phyloP scores from a whole-genome alignment of 2,113 vertebrate genomes.

The Nothocercus nigrocapillus region DNA sequence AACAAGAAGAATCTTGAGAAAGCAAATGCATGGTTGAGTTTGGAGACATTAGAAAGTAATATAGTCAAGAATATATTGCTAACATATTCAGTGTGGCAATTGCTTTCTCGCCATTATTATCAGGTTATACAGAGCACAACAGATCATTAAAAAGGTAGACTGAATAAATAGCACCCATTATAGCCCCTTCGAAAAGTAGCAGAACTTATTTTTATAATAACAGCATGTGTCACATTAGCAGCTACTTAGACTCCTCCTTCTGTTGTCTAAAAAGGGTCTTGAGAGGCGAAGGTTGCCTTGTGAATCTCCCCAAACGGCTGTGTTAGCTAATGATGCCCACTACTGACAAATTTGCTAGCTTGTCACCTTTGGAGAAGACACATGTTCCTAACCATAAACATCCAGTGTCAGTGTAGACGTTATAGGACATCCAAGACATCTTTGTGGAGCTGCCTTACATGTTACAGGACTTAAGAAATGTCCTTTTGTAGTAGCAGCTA shows the following conservation, averaged over 20 bases:
- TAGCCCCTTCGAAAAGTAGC: neutral
- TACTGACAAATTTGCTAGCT: neutral
- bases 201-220: neutral
- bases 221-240: neutral
- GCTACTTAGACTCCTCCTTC: neutral
- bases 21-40: neutral
- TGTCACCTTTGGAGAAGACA: neutral
- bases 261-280: neutral
- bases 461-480: neutral
- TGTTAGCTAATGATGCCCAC: neutral
- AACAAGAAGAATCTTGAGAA: neutral
- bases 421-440: neutral
- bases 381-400: neutral
- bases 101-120: neutral
- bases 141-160: neutral
- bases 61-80: neutral
- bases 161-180: neutral
- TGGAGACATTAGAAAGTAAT: neutral
- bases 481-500: neutral
- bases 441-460: neutral
- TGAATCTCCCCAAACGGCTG: constrained; percentile 22
- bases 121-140: neutral
- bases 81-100: neutral
- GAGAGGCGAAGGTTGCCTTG: neutral
- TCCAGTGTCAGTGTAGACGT: neutral